A percentile compares a stretch with the other conserved stretches of the same genome.
phyloP scores from a whole-genome alignment of 2,113 vertebrate species.

The Oryzias woworae region DNA sequence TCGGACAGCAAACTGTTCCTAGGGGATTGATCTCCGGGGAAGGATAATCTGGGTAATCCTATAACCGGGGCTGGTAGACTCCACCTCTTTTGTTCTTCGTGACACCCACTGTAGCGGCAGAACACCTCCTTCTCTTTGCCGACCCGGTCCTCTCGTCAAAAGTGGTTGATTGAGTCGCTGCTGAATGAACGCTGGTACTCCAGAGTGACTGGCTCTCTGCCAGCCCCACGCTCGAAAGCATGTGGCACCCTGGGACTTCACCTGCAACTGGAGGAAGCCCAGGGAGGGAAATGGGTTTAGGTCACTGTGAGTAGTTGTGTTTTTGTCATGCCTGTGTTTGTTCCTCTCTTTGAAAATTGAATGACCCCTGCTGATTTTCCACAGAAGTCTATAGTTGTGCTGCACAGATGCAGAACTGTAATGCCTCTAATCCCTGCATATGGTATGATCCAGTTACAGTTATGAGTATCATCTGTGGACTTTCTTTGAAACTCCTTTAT shows the following conservation, averaged over 20 bases:
- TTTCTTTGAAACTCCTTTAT: not conserved
- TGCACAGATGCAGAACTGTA: constrained; percentile 39
- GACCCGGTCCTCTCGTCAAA: constrained; percentile 28
- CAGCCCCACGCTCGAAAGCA: constrained; percentile 40
- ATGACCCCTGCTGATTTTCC: constrained; percentile 9
- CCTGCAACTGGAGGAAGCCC: constrained; percentile 50
- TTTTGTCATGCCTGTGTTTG: constrained; percentile 12
- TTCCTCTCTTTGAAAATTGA: constrained; percentile 5
- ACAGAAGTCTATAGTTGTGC: constrained; percentile 2
- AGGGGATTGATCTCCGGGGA: constrained; percentile 67
- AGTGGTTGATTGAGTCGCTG: constrained; percentile 23
- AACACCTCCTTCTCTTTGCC: constrained; percentile 10
- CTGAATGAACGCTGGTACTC: constrained; percentile 4
- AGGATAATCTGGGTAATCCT: constrained; percentile 81
- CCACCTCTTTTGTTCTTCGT: constrained; percentile 55
- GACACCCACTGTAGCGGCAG: not conserved
- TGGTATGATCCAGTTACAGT: constrained; percentile 40
- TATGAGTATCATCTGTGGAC: constrained; percentile 7
- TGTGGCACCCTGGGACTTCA: constrained; percentile 69
- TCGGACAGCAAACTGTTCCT: constrained; percentile 69
- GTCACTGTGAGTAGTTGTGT: constrained; percentile 67
- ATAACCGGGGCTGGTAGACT: constrained; percentile 64
- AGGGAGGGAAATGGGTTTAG: constrained; percentile 54
- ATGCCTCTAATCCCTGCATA: constrained; percentile 44
- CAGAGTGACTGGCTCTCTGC: constrained; percentile 30